phyloP scores from a whole-genome alignment of 2,113 vertebrate genomes.

The Ochotona curzoniae region DNA sequence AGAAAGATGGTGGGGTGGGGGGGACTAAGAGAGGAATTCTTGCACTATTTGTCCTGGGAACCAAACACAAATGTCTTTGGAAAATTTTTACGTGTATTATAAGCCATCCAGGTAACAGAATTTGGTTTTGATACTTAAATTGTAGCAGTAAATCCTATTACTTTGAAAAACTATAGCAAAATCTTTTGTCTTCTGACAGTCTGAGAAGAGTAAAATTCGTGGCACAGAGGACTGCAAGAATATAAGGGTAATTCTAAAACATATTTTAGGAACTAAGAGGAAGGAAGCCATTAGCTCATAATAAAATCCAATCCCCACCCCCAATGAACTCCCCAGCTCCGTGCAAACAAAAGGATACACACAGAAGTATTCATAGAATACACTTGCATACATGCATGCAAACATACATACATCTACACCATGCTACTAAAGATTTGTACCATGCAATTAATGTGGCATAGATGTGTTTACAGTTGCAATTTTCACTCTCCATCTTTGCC shows the following conservation, averaged over 20 bases:
- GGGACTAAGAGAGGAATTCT: background rate
- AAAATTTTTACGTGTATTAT: background rate
- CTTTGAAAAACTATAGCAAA: slow-evolving; percentile 9
- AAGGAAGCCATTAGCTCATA: background rate
- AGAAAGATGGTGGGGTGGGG: background rate
- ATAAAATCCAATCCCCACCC: background rate
- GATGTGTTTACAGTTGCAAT: background rate
- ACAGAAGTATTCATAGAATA: background rate
- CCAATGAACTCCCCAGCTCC: background rate
- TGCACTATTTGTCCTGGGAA: background rate
- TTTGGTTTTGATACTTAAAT: background rate
- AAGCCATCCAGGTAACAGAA: background rate
- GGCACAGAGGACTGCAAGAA: background rate
- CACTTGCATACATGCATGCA: background rate
- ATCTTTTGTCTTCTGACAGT: background rate
- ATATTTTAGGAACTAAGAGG: background rate
- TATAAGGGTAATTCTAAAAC: background rate
- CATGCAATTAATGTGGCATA: background rate
- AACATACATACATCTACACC: background rate
- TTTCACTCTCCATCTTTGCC: background rate
- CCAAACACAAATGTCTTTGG: background rate
- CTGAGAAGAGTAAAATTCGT: slow-evolving; percentile 39
- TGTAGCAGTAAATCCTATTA: background rate
- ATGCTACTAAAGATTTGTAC: background rate
- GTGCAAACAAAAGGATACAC: background rate